Evolutionary conservation across 2,113 vertebrate species (phyloP), one percentile per base, ranked within the genome.

Genomic region (Plecotus auritus): DNA sequence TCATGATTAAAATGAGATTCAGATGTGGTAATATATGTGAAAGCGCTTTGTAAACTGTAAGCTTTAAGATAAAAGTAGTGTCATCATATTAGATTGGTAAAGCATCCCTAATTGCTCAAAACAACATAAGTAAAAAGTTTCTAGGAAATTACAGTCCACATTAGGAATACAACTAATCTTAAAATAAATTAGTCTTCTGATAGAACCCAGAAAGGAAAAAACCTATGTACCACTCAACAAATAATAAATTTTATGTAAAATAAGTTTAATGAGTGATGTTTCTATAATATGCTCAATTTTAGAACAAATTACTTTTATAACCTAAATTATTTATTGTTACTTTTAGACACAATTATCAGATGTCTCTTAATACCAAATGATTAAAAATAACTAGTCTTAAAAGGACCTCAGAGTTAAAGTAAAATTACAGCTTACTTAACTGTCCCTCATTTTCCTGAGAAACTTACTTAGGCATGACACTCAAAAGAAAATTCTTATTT

Each of bases 361-460:
- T 54, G 7, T 45, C 80, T 78, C 28, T 81, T 80, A 84, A 88
- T 49, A 42, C 9, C 23, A 93, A 13, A 85, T 45, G 16, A 86
- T 72, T 89, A 93, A 96, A 89, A 86, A 26, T 8, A 1, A 45
- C 45, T 40, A 74, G 7, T 61, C 76, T 89, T 91, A 95, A 86
- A 86, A 67, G 22, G 17, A 54, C 47, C 56, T 74, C 9, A 67
- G 45, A 93, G 51, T 54, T 95, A 72, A 72, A 85, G 26, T 83
- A 47, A 89, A 93, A 88, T 88, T 87, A 87, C 8, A 69, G 35
- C 7, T 96, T 92, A 88, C 66, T 80, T 90, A 95, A 88, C 1
- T n/a, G 51, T n/a, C 69, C 69, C 56, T 86, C 69, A 91, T 76
- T 85, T 91, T 94, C 80, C 69, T 80, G 45, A 93, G 37, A 74